phyloP scores from a whole-genome alignment of 2,797 vertebrate species.

The Syngnathus acus region DNA sequence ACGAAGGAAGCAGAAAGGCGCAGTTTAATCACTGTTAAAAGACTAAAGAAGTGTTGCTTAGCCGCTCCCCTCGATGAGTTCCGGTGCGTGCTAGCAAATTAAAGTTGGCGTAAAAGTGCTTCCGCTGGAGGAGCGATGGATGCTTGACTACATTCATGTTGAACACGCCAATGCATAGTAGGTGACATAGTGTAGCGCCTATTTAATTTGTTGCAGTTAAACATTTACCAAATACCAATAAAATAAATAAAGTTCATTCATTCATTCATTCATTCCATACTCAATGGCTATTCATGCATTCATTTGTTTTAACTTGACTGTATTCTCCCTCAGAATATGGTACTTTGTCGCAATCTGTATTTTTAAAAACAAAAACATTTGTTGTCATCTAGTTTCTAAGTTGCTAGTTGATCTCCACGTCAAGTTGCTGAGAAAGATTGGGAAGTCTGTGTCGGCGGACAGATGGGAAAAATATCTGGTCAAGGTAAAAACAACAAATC shows the following conservation, averaged over 20 bases:
- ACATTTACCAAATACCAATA: too few species aligned
- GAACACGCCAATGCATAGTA: too few species aligned
- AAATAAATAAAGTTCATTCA: too few species aligned
- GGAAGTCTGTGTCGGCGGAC: conserved; percentile 93
- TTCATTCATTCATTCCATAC: background rate
- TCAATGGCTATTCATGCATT: background rate
- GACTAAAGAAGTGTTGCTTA: conserved; percentile 53
- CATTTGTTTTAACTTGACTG: background rate
- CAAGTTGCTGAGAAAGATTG: conserved; percentile 96
- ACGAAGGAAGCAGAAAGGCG: conserved; percentile 14
- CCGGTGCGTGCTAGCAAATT: background rate
- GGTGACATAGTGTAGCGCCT: too few species aligned
- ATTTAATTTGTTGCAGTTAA: too few species aligned
- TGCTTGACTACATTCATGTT: too few species aligned
- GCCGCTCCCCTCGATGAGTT: background rate
- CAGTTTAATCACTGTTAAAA: conserved; percentile 69
- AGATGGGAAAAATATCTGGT: conserved; percentile 97
- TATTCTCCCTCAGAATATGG: background rate
- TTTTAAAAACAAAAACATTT: background rate
- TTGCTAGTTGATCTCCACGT: conserved; percentile 93
- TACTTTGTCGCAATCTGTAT: background rate
- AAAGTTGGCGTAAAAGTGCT: background rate
- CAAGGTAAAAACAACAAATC: conserved; percentile 71
- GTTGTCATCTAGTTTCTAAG: conserved; percentile 77
- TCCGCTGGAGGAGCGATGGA: background rate